Evolutionary conservation across 2,113 vertebrate genomes (phyloP).

Genomic region (Lophius piscatorius): DNA sequence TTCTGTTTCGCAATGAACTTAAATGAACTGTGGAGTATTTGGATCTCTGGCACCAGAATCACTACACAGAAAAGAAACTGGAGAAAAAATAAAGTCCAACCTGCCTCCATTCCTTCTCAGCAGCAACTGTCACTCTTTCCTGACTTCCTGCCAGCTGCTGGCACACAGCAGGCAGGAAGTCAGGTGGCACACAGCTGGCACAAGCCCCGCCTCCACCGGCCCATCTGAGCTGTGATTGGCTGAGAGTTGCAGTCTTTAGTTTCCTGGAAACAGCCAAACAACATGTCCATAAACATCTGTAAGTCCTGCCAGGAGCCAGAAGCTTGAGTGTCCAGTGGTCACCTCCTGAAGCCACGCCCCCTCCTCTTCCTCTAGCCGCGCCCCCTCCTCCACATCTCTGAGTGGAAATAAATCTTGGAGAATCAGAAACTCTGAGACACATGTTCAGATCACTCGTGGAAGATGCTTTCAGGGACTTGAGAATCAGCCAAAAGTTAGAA

Average conservation of each 20-base stretch:
- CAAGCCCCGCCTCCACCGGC: background rate
- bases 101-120: background rate
- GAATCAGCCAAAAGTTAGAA: too few species aligned
- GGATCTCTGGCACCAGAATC: constrained; percentile 6
- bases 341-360: too few species aligned
- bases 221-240: constrained; percentile 22
- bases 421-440: too few species aligned
- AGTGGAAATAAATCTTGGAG: too few species aligned
- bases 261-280: constrained; percentile 29
- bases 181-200: constrained; percentile 6
- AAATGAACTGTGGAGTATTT: too few species aligned
- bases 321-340: too few species aligned
- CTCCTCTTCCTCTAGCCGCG: too few species aligned
- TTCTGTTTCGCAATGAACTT: constrained; percentile 59
- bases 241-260: background rate
- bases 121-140: constrained; percentile 30
- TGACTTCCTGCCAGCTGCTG: constrained; percentile 30
- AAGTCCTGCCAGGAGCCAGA: constrained; percentile 8
- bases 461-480: too few species aligned
- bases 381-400: too few species aligned
- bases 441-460: too few species aligned
- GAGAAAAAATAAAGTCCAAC: too few species aligned
- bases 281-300: constrained; percentile 18
- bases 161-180: background rate
- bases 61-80: background rate